These are phyloP conservation scores for Triplophysa siluroides DNA, from an alignment of 2,113 vertebrate species.

Conservation along the genomic window DNA sequence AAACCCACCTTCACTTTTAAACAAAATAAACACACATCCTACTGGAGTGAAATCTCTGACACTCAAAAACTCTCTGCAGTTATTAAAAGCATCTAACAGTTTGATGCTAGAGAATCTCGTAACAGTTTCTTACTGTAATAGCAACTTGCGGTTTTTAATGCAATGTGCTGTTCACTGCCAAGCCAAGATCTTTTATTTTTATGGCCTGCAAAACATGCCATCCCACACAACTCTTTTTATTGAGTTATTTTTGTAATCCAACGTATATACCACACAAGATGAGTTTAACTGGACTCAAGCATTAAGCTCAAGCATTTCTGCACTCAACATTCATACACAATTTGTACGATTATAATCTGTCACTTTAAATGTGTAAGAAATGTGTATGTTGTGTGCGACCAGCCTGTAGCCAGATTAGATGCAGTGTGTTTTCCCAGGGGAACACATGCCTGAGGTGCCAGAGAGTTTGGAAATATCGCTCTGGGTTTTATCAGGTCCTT, in stretches of 20 bases:
- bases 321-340: background rate
- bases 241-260: conserved; percentile 48
- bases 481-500: conserved; percentile 39
- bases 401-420: background rate
- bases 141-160: conserved; percentile 2
- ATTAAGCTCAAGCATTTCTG: conserved; percentile 18
- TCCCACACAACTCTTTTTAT: conserved; percentile 43
- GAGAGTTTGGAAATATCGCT: conserved; percentile 35
- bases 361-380: background rate
- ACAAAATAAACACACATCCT: conserved; percentile 5
- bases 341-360: background rate
- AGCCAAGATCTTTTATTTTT: conserved; percentile 41
- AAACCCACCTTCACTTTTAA: conserved; percentile 33
- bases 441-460: conserved; percentile 42
- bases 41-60: conserved; percentile 9
- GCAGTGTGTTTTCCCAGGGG: background rate
- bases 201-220: conserved; percentile 33
- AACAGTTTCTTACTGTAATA: background rate
- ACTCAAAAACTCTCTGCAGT: conserved; percentile 11
- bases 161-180: conserved; percentile 27
- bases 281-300: conserved; percentile 36
- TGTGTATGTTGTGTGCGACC: background rate
- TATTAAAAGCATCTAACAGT: conserved; percentile 9
- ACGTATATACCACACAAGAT: conserved; percentile 52
- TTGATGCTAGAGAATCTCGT: background rate